Base-by-base conservation (phyloP, 2,113 vertebrate species). In the Oreocharis arfaki region DNA sequence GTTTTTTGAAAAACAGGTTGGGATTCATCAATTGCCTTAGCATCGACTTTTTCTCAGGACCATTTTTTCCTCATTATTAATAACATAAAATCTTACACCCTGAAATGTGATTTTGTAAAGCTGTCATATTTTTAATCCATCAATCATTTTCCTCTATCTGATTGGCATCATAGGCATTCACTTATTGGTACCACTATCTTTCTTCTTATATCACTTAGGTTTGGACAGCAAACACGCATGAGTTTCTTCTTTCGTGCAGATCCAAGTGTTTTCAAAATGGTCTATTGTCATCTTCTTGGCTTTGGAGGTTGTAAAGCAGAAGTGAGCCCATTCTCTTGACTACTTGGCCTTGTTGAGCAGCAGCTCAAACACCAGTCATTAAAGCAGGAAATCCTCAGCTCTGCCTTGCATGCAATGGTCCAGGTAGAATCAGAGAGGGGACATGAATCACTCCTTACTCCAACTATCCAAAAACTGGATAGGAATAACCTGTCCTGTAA, bases 311-410 rank as follows among this genome's bases (percentile, higher is more conserved):
- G 21, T 14, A 47, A 79, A 67, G 28, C 24, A 77, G 26, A 88
- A 67, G 6, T 9, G 17, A 88, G 7, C 23, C 35, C 0, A 0
- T 41, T 59, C 10, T 57, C n/a, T 46, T 70, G 9, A 13, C 27
- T 50, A 2, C 41, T 59, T 17, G 7, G 23, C 0, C 0, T 27
- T 57, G 44, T 6, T 37, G 24, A 76, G 47, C 19, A 9, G 3
- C 52, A 89, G 14, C 28, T 64, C 35, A 16, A 63, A 9, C 23
- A 19, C 2, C 6, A 8, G 16, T 16, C 16, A 23, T 9, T 17
- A n/a, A 33, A 67, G 69, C 7, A 35, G 35, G n/a, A 82, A 56
- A 55, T 41, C 26, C 27, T 56, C 32, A 57, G 21, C 20, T 82
- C 9, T 17, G 19, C 10, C 4, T 65, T 39, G 8, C 11, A 5